phyloP scores from a whole-genome alignment of 2,888 invertebrate genomes.

The Phlogophora meticulosa region DNA sequence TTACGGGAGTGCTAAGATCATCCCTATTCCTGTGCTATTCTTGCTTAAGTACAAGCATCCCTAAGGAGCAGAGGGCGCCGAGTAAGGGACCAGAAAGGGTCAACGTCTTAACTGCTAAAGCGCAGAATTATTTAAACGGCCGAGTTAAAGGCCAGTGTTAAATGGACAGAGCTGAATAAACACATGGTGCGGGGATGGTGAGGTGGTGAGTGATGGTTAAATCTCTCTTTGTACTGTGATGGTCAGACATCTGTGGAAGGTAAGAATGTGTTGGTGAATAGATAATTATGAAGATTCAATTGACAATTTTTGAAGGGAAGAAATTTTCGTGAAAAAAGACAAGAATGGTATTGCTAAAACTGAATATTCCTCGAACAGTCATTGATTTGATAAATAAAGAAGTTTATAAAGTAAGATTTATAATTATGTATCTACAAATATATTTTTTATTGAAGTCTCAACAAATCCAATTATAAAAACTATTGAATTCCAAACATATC shows the following conservation, averaged over 20 bases:
- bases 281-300: not conserved
- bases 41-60: slow-evolving; percentile 35
- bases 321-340: not conserved
- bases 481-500: too few relatives aligned
- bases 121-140: slow-evolving; percentile 59
- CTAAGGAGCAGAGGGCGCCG: slow-evolving; percentile 27
- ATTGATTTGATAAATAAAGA: too few relatives aligned
- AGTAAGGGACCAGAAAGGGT: slow-evolving; percentile 50
- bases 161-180: slow-evolving; percentile 33
- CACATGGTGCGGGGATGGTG: not conserved
- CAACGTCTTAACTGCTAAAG: slow-evolving; percentile 61
- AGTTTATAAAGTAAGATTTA: too few relatives aligned
- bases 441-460: too few relatives aligned
- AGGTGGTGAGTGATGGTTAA: not conserved
- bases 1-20: slow-evolving; percentile 16
- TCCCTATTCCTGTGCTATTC: slow-evolving; percentile 21
- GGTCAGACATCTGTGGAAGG: not conserved
- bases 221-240: not conserved
- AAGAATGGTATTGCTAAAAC: too few relatives aligned
- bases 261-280: not conserved
- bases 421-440: too few relatives aligned
- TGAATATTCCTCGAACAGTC: too few relatives aligned
- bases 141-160: slow-evolving; percentile 38
- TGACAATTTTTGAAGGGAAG: too few relatives aligned
- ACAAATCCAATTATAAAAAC: too few relatives aligned